phyloP scores from a whole-genome alignment of 1,140 invertebrate species.

The Bombus fervidus region DNA sequence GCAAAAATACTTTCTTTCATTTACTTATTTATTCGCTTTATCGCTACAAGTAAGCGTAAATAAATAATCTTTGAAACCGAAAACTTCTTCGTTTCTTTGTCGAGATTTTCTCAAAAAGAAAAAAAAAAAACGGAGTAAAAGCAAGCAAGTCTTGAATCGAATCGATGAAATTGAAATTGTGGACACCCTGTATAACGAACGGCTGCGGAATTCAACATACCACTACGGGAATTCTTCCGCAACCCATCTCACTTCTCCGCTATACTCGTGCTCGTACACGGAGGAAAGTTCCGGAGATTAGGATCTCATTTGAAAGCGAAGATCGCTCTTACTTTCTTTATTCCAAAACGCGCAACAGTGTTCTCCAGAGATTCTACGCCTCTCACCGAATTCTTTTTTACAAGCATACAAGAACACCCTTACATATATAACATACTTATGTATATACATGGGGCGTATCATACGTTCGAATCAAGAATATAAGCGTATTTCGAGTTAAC shows the following conservation, averaged over 20 bases:
- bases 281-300: constrained; percentile 42
- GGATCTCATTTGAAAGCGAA: constrained; percentile 43
- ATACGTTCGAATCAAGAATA: not conserved
- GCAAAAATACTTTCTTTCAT: too few species aligned
- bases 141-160: too few species aligned
- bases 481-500: constrained; percentile 2
- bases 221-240: not conserved
- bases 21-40: too few species aligned
- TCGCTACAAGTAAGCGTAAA: too few species aligned
- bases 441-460: not conserved
- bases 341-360: constrained; percentile 23
- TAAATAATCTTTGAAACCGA: too few species aligned
- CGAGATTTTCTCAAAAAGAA: too few species aligned
- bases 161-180: too few species aligned
- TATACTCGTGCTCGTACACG: not conserved
- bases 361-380: not conserved
- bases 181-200: not conserved
- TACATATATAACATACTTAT: too few species aligned
- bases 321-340: constrained; percentile 36
- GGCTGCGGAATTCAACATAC: not conserved
- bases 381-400: constrained; percentile 23
- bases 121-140: too few species aligned
- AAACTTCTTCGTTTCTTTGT: too few species aligned
- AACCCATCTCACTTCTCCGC: too few species aligned
- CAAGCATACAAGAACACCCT: not conserved